Percentiles rank a stretch among this genome's conserved stretches.
These are phyloP conservation scores for Pipa parva DNA, from an alignment of 2,113 vertebrate genomes.

Conservation along the genomic window DNA sequence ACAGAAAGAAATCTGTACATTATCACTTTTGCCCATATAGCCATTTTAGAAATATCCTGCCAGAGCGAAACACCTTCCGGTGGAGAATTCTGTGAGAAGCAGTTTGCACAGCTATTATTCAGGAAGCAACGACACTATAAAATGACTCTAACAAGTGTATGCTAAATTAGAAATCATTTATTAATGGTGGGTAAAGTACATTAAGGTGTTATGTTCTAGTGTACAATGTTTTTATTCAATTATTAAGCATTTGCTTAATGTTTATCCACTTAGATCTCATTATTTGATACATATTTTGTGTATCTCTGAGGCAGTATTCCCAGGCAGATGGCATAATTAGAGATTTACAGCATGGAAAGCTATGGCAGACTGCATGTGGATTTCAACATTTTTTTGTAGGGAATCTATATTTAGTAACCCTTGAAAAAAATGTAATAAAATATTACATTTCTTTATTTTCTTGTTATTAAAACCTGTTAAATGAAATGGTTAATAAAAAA, in stretches of 20 bases:
- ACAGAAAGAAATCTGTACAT: too few species aligned
- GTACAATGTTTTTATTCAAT: not conserved
- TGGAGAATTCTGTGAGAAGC: not conserved
- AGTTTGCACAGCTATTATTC: not conserved
- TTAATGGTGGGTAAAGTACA: not conserved
- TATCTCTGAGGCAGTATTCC: conserved; percentile 3
- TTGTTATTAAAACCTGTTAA: too few species aligned
- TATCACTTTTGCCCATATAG: too few species aligned
- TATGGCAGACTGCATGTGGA: not conserved
- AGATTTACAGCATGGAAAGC: not conserved
- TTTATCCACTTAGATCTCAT: conserved; percentile 10
- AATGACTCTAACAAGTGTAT: not conserved
- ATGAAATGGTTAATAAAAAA: too few species aligned
- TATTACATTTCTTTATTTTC: too few species aligned
- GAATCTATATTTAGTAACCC: too few species aligned
- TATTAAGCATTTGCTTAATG: not conserved
- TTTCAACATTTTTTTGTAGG: too few species aligned
- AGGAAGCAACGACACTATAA: not conserved
- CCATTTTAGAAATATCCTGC: too few species aligned
- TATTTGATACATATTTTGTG: conserved; percentile 15
- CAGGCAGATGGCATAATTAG: conserved; percentile 16
- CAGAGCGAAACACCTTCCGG: too few species aligned
- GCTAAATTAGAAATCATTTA: not conserved
- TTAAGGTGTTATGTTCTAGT: not conserved
- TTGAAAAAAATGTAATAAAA: too few species aligned